Evolutionary conservation across 1,140 invertebrate genomes (phyloP), one percentile per base, ranked within the genome.

Genomic region (Achroia grisella): DNA sequence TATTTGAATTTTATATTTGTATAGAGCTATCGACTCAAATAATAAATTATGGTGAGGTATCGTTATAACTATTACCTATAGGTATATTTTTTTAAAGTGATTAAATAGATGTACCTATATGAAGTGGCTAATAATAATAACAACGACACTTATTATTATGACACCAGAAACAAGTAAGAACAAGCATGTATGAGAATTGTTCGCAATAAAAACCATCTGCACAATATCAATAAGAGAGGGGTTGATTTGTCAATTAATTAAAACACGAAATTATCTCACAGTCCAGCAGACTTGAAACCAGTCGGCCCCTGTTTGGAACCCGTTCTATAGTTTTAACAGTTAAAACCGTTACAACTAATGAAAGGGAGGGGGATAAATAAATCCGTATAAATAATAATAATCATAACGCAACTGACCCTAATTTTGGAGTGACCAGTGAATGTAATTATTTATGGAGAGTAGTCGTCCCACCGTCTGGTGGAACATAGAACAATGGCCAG

Each of bases 261-360:
- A 70, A 75, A 73, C 51, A 65, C 46, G 48, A 72, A 71, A 73
- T 61, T 62, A 74, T 77, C 69, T 77, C 71, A 78, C 77, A 71
- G 67, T 75, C 58, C 56, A 66, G 53, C 59, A 59, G 55, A 72
- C 56, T 48, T 69, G 62, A 73, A 79, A 75, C 71, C 68, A 68
- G 67, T 73, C 54, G 56, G 56, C 65, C 81, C 75, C 71, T 49
- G 60, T 62, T 27, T 52, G 58, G 62, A 85, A 85, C 81, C 67
- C 64, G 81, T 85, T 85, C 74, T 60, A 81, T 81, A 81, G 81
- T 85, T 83, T 85, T 85, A 85, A 79, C 75, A 75, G 68, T 72
- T 67, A 74, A 76, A 82, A 83, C 79, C 79, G 81, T 85, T 85
- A 85, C 76, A 76, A 73, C 80, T 85, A 83, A 85, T 85, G 79